Evolutionary conservation across 1,140 invertebrate species (phyloP).

Genomic region (Drosophila trapezifrons): DNA sequence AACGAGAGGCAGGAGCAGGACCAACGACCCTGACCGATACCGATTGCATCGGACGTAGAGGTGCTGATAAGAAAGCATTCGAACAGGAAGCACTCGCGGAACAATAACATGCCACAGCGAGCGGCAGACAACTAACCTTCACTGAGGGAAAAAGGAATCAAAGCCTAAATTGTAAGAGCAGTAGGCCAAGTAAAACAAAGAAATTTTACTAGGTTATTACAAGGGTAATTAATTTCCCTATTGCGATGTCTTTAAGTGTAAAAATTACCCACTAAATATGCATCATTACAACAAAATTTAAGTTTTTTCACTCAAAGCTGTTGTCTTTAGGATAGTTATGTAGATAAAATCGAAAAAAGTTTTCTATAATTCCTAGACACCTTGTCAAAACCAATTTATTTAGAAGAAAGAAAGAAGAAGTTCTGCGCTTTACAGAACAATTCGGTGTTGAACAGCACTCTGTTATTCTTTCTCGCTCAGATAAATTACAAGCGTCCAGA

Average conservation of each 20-base stretch:
- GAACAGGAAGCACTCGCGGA: conserved; percentile 66
- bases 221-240: neutral
- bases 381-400: too few relatives aligned
- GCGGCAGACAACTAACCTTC: conserved; percentile 15
- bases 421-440: too few relatives aligned
- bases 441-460: too few relatives aligned
- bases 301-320: too few relatives aligned
- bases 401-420: too few relatives aligned
- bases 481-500: too few relatives aligned
- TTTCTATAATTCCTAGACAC: too few relatives aligned
- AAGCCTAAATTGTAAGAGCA: neutral
- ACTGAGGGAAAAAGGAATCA: conserved; percentile 5
- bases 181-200: neutral
- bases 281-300: too few relatives aligned
- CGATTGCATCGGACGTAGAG: conserved; percentile 13
- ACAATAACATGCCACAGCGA: conserved; percentile 35
- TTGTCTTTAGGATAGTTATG: too few relatives aligned
- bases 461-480: too few relatives aligned
- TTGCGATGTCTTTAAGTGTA: neutral
- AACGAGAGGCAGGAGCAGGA: conserved; percentile 7
- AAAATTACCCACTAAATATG: neutral
- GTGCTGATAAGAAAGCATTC: conserved; percentile 62
- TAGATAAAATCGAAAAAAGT: too few relatives aligned
- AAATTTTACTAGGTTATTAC: neutral
- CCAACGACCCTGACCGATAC: conserved; percentile 51